These are phyloP conservation scores for Petrolisthes cinctipes DNA, from an alignment of 2,888 invertebrate genomes.

Conservation along the genomic window DNA sequence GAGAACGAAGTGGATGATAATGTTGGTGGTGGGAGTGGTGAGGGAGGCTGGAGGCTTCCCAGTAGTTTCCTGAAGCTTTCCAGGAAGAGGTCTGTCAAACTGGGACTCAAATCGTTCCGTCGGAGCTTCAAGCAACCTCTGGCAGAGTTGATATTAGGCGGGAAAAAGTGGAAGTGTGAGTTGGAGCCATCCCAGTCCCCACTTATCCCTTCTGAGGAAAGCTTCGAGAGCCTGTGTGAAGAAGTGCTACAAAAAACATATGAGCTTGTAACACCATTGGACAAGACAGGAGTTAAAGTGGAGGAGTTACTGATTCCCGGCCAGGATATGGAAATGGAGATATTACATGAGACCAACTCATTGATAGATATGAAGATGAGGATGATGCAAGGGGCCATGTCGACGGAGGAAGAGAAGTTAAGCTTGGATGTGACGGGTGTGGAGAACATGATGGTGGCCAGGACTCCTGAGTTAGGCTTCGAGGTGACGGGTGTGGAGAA, in stretches of 20 bases:
- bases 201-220: constrained; percentile 3
- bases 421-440: too few relatives aligned
- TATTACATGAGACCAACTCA: neutral
- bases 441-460: neutral
- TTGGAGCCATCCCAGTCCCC: neutral
- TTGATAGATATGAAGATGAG: neutral
- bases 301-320: neutral
- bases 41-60: neutral
- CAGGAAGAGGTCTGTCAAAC: constrained; percentile 15
- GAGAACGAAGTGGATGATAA: neutral
- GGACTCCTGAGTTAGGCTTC: too few relatives aligned
- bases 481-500: neutral
- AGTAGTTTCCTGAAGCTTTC: constrained; percentile 27
- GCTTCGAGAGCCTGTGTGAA: neutral
- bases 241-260: neutral
- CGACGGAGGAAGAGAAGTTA: too few relatives aligned
- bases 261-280: neutral
- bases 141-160: constrained; percentile 20
- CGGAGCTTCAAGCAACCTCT: constrained; percentile 36
- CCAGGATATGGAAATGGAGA: neutral
- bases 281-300: neutral
- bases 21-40: neutral
- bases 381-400: neutral
- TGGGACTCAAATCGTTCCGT: constrained; percentile 29
- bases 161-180: constrained; percentile 4